These are phyloP conservation scores for Macrocentrus cingulum DNA, from an alignment of 1,140 invertebrate genomes.

Conservation along the genomic window DNA sequence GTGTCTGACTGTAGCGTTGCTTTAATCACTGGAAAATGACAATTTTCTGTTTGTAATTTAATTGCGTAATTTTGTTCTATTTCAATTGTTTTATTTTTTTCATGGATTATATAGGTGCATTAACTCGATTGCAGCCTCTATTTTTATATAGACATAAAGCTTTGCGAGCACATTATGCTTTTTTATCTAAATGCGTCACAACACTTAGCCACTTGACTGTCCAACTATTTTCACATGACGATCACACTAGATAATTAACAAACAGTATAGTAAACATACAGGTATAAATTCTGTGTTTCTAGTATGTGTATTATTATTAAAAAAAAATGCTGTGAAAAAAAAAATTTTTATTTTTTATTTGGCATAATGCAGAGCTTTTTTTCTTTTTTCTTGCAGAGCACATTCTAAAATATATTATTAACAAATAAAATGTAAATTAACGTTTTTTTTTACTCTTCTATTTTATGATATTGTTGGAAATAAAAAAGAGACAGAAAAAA, in stretches of 20 bases:
- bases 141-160: conserved; percentile 34
- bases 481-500: conserved; percentile 1
- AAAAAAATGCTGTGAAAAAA: too few species aligned
- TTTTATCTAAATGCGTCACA: conserved; percentile 31
- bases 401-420: too few species aligned
- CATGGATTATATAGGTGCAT: too few species aligned
- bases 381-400: too few species aligned
- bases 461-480: not conserved
- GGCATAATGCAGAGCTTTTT: too few species aligned
- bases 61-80: too few species aligned
- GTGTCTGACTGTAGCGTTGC: too few species aligned
- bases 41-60: too few species aligned
- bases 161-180: conserved; percentile 40
- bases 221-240: conserved; percentile 32
- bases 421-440: too few species aligned
- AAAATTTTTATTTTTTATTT: too few species aligned
- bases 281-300: conserved; percentile 18
- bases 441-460: conserved; percentile 7
- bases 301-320: not conserved
- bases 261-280: conserved; percentile 33
- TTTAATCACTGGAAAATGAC: too few species aligned
- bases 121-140: conserved; percentile 19
- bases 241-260: conserved; percentile 34
- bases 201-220: conserved; percentile 34
- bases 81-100: too few species aligned